Percentiles rank a stretch among this genome's conserved stretches.
These are phyloP conservation scores for Ptychoptera albimana DNA, from an alignment of 2,888 invertebrate genomes.

Conservation along the genomic window DNA sequence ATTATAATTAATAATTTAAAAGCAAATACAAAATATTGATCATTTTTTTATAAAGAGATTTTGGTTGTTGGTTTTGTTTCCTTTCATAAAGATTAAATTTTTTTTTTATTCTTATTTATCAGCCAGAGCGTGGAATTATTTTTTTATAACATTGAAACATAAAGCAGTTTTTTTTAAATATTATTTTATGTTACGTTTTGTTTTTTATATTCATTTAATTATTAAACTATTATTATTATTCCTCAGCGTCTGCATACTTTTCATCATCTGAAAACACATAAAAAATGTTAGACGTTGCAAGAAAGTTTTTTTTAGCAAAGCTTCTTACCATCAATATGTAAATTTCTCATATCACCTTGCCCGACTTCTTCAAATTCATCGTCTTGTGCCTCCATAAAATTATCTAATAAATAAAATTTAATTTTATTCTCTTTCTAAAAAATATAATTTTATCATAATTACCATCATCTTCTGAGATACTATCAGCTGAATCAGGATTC, in stretches of 20 bases:
- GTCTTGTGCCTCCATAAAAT: conserved; percentile 7
- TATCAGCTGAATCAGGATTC: conserved; percentile 61
- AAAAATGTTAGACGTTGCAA: neutral
- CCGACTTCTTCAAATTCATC: conserved; percentile 13
- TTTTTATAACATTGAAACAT: neutral
- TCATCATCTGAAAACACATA: neutral
- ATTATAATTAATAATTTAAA: neutral
- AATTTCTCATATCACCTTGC: conserved; percentile 23
- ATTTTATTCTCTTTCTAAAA: too few relatives aligned
- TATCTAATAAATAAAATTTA: too few relatives aligned
- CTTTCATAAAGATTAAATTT: too few relatives aligned
- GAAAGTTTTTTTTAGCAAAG: too few relatives aligned
- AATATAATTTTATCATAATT: conserved; percentile 18
- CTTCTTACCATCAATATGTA: conserved; percentile 9
- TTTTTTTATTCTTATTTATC: neutral
- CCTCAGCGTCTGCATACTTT: conserved; percentile 3
- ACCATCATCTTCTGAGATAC: conserved; percentile 24
- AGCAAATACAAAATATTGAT: neutral
- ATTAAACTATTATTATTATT: neutral
- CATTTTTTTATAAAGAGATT: neutral
- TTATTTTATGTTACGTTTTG: neutral
- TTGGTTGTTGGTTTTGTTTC: too few relatives aligned
- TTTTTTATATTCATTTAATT: neutral
- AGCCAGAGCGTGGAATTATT: neutral
- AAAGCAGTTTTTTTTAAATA: neutral